Conservation (phyloP, 2,797 vertebrate species). For the Phoeniculus purpureus region DNA sequence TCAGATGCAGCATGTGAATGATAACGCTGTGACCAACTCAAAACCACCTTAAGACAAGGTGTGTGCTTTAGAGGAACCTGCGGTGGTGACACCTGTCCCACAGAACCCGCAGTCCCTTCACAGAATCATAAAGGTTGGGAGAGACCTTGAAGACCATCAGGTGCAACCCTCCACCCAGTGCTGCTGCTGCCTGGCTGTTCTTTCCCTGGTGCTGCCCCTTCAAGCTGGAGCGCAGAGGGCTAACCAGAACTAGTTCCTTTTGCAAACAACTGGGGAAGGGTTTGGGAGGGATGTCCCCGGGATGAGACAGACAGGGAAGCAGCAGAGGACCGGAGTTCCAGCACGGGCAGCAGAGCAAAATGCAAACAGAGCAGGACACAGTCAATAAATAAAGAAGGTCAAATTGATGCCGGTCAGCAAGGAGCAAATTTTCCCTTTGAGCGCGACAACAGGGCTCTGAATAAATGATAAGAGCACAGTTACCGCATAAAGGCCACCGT, state of each 20-base stretch:
- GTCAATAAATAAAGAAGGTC: background rate
- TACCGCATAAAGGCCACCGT: background rate
- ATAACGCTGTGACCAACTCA: background rate
- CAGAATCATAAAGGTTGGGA: no score
- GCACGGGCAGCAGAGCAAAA: background rate
- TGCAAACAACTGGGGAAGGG: background rate
- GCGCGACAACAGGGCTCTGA: background rate
- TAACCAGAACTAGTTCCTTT: background rate
- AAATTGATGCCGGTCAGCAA: background rate
- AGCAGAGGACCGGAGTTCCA: background rate
- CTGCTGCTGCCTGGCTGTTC: background rate
- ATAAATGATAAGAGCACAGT: background rate
- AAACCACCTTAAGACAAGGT: background rate
- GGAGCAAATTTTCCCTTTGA: background rate
- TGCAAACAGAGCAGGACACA: background rate
- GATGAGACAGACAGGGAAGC: background rate
- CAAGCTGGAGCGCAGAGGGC: background rate
- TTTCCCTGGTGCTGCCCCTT: background rate
- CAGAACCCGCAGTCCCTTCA: no score
- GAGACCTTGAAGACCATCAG: no score
- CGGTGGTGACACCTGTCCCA: background rate
- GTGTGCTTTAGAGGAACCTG: fast-evolving
- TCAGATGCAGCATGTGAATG: background rate
- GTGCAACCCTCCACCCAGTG: background rate
- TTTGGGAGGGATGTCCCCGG: background rate